These are phyloP conservation scores for Macrosteles quadrilineatus DNA, from an alignment of 1,140 invertebrate species.

Conservation along the genomic window DNA sequence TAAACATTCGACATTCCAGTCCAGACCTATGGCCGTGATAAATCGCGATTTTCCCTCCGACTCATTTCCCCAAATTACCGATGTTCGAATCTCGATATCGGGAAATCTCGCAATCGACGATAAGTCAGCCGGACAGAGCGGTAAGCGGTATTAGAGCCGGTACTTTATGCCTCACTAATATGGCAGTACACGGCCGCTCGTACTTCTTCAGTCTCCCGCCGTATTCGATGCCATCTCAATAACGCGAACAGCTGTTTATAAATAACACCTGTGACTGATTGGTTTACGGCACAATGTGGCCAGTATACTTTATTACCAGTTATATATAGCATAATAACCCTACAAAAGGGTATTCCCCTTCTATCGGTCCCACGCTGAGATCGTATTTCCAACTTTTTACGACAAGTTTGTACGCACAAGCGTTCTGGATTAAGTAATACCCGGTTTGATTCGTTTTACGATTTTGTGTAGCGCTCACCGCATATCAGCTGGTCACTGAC, in stretches of 20 bases:
- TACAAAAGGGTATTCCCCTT: not conserved
- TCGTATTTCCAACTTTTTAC: slow-evolving; percentile 11
- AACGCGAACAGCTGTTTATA: slow-evolving; percentile 25
- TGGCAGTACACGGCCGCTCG: slow-evolving; percentile 17
- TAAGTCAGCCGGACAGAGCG: not conserved
- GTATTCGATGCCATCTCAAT: slow-evolving; percentile 21
- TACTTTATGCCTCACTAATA: slow-evolving; percentile 20
- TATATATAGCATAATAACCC: slow-evolving; percentile 22
- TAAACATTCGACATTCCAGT: no score
- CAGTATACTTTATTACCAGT: slow-evolving; percentile 21
- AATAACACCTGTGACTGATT: slow-evolving; percentile 26
- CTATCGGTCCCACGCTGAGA: not conserved
- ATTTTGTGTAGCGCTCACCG: not conserved
- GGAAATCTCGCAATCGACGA: not conserved
- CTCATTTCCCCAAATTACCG: no score
- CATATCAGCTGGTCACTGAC: no score
- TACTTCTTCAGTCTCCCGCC: no score
- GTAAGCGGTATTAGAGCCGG: not conserved
- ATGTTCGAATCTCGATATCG: no score
- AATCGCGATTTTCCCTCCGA: no score
- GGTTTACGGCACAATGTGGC: slow-evolving; percentile 21
- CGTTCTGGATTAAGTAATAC: slow-evolving; percentile 13
- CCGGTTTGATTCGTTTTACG: slow-evolving; percentile 20
- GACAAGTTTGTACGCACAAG: not conserved
- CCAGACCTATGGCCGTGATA: no score